phyloP scores from a whole-genome alignment of 2,113 vertebrate genomes.

The Drymodes brunneopygia region DNA sequence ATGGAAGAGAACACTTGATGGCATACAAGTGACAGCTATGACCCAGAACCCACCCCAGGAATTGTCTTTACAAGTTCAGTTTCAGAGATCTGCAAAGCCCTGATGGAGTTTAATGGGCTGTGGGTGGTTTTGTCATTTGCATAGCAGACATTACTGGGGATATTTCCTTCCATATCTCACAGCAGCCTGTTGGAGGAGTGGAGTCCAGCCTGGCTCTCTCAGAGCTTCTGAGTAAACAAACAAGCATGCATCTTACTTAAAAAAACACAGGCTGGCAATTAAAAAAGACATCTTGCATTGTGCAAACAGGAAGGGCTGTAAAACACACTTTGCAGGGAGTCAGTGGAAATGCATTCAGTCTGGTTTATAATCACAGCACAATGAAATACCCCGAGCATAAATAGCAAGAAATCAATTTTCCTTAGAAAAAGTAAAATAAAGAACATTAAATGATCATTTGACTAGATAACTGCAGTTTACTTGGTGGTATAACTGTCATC shows the following conservation, averaged over 20 bases:
- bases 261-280: conserved; percentile 23
- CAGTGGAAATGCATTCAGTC: conserved; percentile 14
- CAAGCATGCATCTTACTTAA: conserved; percentile 10
- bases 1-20: background rate
- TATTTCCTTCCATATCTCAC: background rate
- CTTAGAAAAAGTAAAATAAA: conserved; percentile 66
- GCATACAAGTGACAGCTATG: background rate
- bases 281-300: conserved; percentile 18
- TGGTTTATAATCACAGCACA: conserved; percentile 66
- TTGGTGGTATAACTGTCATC: conserved; percentile 55
- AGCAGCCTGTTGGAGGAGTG: background rate
- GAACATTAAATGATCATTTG: conserved; percentile 69
- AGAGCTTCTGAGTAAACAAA: conserved; percentile 35
- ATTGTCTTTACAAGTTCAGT: background rate
- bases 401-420: conserved; percentile 71
- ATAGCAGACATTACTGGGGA: background rate
- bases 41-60: background rate
- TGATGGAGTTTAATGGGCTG: background rate
- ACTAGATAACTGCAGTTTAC: conserved; percentile 64
- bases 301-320: conserved; percentile 32
- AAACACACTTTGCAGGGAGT: conserved; percentile 38
- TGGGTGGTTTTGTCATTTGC: background rate
- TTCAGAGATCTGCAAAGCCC: background rate
- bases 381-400: conserved; percentile 58
- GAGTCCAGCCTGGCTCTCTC: background rate